Evolutionary conservation across 2,888 invertebrate genomes (phyloP).

Genomic region (Macroteleia sp.): DNA sequence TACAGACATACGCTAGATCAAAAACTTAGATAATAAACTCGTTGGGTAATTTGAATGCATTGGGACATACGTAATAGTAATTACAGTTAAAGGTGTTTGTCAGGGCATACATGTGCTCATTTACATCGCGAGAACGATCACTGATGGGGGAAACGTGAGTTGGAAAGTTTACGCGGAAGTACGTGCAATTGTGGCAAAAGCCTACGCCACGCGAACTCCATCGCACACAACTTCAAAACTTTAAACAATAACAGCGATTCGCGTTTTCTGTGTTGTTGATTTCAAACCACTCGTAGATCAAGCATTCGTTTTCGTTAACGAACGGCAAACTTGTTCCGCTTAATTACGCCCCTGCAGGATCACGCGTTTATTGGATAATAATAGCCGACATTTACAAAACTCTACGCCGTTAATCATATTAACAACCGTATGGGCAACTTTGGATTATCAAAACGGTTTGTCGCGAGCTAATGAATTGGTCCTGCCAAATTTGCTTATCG

Average conservation of each 20-base stretch:
- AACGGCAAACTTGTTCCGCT: constrained; percentile 27
- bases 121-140: constrained; percentile 64
- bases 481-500: constrained; percentile 25
- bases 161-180: constrained; percentile 51
- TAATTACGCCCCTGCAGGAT: constrained; percentile 21
- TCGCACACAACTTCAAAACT: constrained; percentile 18
- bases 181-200: constrained; percentile 43
- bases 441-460: constrained; percentile 37
- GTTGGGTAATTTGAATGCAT: constrained; percentile 31
- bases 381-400: constrained; percentile 20
- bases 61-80: constrained; percentile 52
- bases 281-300: neutral
- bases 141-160: constrained; percentile 56
- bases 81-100: constrained; percentile 56
- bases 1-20: too few species aligned
- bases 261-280: constrained; percentile 20
- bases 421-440: constrained; percentile 15
- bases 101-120: constrained; percentile 55
- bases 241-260: constrained; percentile 36
- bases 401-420: constrained; percentile 34
- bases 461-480: constrained; percentile 29
- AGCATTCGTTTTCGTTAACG: constrained; percentile 26
- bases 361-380: constrained; percentile 39
- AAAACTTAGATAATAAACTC: constrained; percentile 20
- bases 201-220: constrained; percentile 4